phyloP scores from a whole-genome alignment of 2,888 invertebrate species.

The Hemicrepidius hirtus region DNA sequence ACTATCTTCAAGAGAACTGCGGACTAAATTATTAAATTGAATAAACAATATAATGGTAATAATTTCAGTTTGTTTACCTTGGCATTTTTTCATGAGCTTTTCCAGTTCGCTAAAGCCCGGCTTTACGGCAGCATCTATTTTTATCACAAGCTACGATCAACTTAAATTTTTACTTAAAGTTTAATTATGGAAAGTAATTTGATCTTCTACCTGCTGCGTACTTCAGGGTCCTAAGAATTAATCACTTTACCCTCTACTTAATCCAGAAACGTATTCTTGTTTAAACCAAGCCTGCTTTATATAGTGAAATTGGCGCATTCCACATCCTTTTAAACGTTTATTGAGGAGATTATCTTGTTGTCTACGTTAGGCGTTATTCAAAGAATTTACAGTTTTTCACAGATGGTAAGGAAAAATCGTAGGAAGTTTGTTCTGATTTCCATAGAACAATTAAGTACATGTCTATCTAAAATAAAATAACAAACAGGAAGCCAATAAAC shows the following conservation, averaged over 20 bases:
- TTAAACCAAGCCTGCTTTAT: not conserved
- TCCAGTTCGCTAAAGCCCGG: constrained; percentile 6
- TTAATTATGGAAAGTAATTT: not conserved
- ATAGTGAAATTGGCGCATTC: not conserved
- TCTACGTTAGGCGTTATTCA: not conserved
- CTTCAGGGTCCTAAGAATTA: not conserved
- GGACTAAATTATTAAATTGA: constrained; percentile 12
- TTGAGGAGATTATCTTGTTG: not conserved
- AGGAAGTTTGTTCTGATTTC: too few relatives aligned
- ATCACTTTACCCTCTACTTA: not conserved
- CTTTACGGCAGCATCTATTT: not conserved
- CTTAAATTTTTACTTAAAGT: not conserved
- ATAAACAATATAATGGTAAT: constrained; percentile 10
- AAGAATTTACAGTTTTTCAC: not conserved
- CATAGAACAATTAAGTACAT: too few relatives aligned
- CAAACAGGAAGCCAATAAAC: too few relatives aligned
- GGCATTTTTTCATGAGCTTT: constrained; percentile 17
- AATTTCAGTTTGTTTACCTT: constrained; percentile 9
- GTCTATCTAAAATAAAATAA: too few relatives aligned
- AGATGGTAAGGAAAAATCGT: not conserved
- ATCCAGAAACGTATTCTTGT: not conserved
- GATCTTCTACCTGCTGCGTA: not conserved
- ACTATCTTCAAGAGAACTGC: not conserved
- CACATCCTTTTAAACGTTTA: constrained; percentile 3
- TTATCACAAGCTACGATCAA: not conserved